Base-by-base conservation (phyloP, 2,888 invertebrate genomes). In the Idaea aversata region DNA sequence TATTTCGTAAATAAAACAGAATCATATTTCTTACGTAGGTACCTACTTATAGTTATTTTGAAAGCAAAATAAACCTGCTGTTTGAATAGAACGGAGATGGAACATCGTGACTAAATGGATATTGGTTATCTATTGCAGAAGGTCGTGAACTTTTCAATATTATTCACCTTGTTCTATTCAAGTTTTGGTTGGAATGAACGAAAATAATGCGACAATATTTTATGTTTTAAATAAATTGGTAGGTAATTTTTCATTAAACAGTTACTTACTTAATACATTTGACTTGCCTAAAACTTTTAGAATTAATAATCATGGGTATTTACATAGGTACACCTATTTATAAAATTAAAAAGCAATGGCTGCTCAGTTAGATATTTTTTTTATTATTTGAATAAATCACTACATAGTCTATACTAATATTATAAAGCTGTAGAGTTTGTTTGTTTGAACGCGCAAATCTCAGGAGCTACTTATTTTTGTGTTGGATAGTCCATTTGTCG, bases 61-160 rank as follows among this genome's bases (percentile, higher is more conserved):
- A 70, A 74, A 71, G 72, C 66, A 68, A 68, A 66, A 66, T 72
- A 71, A 70, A 74, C 64, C 71, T 60, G 36, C 67, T 71, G 70
- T 70, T 74, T 74, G 69, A 68, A 63, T 65, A 67, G 60, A 70
- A 63, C 73, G 64, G 68, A 77, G 80, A 82, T 77, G 10, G 76
- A 76, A 78, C 77, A 78, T 83, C 83, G 80, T 84, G 81, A 84
- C 81, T 77, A 69, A 74, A 69, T 69, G 71, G 72, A 74, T 80
- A 79, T 77, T 69, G 71, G 72, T 74, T 80, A 79, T 77, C 76
- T 47, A 6, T 47, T 47, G 67, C 70, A 78, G 75, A 81, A 83
- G 84, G 81, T 83, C 86, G 78, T 87, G 86, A 88, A 85, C 88
- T 88, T 88, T 86, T 81, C 75, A 74, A 78, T 78, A 79, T 77